These are phyloP conservation scores for Chloroclystis v-ata DNA, from an alignment of 2,888 invertebrate species.

Conservation along the genomic window DNA sequence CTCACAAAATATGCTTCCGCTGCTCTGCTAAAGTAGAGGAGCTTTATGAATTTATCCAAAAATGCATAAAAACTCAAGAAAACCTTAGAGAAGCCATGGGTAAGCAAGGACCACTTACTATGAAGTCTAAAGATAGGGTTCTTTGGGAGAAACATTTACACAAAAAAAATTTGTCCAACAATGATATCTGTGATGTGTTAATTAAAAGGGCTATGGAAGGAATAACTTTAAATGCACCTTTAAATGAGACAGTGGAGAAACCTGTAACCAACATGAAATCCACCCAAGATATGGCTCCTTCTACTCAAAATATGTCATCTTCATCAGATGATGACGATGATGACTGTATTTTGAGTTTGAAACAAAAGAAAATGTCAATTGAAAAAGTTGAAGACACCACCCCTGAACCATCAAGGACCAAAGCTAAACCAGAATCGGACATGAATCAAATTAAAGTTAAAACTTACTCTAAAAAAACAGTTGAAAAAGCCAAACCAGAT, in stretches of 20 bases:
- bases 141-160: slow-evolving; percentile 66
- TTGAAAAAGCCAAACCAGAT: slow-evolving; percentile 1
- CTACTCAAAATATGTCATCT: background rate
- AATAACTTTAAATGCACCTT: slow-evolving; percentile 41
- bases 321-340: slow-evolving; percentile 13
- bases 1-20: slow-evolving; percentile 74
- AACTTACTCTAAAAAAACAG: slow-evolving; percentile 14
- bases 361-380: slow-evolving; percentile 32
- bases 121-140: slow-evolving; percentile 52
- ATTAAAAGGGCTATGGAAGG: slow-evolving; percentile 71
- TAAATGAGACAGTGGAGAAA: slow-evolving; percentile 25
- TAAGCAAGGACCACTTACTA: slow-evolving; percentile 38
- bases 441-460: slow-evolving; percentile 8
- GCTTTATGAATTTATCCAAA: slow-evolving; percentile 67
- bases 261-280: slow-evolving; percentile 24
- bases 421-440: background rate
- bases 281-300: slow-evolving; percentile 6
- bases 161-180: slow-evolving; percentile 66
- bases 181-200: slow-evolving; percentile 68
- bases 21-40: slow-evolving; percentile 74
- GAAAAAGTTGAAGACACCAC: slow-evolving; percentile 34
- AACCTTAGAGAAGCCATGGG: slow-evolving; percentile 51
- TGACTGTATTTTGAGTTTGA: slow-evolving; percentile 31
- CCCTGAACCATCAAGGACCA: slow-evolving; percentile 20
- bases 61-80: slow-evolving; percentile 65